Conservation (phyloP, 2,888 invertebrate genomes). For the Pristionchus exspectatus region DNA sequence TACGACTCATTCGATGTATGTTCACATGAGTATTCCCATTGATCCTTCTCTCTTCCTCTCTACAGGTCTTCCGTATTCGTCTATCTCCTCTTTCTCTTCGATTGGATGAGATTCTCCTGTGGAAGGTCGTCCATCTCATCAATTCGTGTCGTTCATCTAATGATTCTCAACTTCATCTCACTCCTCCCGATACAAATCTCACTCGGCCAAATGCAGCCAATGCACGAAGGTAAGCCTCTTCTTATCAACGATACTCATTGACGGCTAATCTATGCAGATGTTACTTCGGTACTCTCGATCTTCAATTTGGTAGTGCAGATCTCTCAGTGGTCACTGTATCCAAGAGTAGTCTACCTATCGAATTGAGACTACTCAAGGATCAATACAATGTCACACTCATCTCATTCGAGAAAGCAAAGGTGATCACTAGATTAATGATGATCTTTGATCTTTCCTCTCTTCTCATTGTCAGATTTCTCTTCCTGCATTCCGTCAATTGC, state of each 20-base stretch:
- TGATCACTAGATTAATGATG: neutral
- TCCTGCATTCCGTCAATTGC: slow-evolving; percentile 83
- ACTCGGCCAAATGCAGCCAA: slow-evolving; percentile 54
- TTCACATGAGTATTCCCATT: slow-evolving; percentile 32
- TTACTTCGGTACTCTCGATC: slow-evolving; percentile 89
- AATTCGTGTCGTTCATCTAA: slow-evolving; percentile 78
- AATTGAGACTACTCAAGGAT: slow-evolving; percentile 88
- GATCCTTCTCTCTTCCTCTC: neutral
- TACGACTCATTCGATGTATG: slow-evolving; percentile 89
- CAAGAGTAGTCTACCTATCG: slow-evolving; percentile 85
- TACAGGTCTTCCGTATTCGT: slow-evolving; percentile 84
- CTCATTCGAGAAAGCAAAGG: slow-evolving; percentile 91
- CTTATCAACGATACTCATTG: neutral
- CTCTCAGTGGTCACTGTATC: slow-evolving; percentile 92
- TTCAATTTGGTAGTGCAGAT: slow-evolving; percentile 84
- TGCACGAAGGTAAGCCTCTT: slow-evolving; percentile 19
- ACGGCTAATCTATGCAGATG: slow-evolving; percentile 82
- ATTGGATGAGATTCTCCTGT: slow-evolving; percentile 90
- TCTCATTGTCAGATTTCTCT: neutral
- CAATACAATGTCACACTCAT: slow-evolving; percentile 91
- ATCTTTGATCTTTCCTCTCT: neutral
- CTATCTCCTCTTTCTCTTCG: slow-evolving; percentile 89
- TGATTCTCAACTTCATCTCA: slow-evolving; percentile 64
- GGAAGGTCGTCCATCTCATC: slow-evolving; percentile 83
- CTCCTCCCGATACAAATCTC: slow-evolving; percentile 55